Conservation (phyloP, 2,888 invertebrate species). For the Physocephala rufipes region DNA sequence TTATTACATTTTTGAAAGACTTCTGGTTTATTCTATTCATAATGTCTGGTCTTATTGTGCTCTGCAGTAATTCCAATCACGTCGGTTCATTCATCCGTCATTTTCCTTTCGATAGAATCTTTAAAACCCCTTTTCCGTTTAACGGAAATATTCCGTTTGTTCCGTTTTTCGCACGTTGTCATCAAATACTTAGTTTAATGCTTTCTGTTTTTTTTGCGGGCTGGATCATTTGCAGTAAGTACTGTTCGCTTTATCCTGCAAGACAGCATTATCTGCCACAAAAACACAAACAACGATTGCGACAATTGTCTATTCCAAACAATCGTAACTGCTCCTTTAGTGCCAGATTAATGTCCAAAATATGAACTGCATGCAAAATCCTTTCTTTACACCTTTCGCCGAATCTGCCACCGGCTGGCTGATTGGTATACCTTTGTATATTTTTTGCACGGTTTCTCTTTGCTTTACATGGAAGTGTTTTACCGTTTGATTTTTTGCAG, state of each 20-base stretch:
- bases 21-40: slow-evolving; percentile 22
- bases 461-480: no score
- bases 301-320: not conserved
- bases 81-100: slow-evolving; percentile 9
- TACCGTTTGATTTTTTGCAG: no score
- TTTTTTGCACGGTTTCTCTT: not conserved
- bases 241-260: slow-evolving; percentile 41
- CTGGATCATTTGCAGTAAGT: slow-evolving; percentile 36
- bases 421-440: not conserved
- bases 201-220: slow-evolving; percentile 29
- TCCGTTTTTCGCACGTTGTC: slow-evolving; percentile 15
- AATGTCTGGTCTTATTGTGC: slow-evolving; percentile 22
- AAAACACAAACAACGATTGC: no score
- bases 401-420: not conserved
- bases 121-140: slow-evolving; percentile 29
- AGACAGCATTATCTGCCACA: slow-evolving; percentile 35
- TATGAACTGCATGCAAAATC: slow-evolving; percentile 50
- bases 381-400: slow-evolving; percentile 46
- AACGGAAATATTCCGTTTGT: slow-evolving; percentile 33
- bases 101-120: slow-evolving; percentile 38
- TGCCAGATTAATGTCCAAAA: slow-evolving; percentile 47
- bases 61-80: slow-evolving; percentile 27
- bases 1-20: slow-evolving; percentile 36
- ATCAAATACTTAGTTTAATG: slow-evolving; percentile 12
- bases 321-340: slow-evolving; percentile 40